Percentiles rank a stretch among this genome's conserved stretches.
Conservation (phyloP, 2,797 vertebrate species). For the Argya squamiceps region DNA sequence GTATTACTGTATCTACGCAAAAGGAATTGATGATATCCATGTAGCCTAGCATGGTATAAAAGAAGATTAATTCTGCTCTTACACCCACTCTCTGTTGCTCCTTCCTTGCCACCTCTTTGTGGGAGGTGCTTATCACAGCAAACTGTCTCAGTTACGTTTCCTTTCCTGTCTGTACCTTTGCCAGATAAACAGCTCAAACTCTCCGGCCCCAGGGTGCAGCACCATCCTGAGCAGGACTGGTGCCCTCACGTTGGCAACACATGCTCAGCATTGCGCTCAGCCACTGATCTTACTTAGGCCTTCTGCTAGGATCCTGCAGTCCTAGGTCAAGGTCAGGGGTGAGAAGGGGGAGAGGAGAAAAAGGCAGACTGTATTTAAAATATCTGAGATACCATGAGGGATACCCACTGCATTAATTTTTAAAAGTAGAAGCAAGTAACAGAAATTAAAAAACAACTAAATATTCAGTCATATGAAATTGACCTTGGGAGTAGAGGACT, state of each 20-base stretch:
- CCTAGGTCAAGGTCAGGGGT: neutral
- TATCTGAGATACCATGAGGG: neutral
- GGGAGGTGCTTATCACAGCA: neutral
- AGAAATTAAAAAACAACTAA: neutral
- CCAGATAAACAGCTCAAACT: neutral
- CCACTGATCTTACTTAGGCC: neutral
- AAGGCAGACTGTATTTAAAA: neutral
- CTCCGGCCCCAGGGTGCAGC: neutral
- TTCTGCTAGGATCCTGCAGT: neutral
- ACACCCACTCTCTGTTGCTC: neutral
- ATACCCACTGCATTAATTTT: neutral
- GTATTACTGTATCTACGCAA: neutral
- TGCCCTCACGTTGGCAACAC: fast-evolving
- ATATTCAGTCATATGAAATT: neutral
- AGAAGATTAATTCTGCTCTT: neutral
- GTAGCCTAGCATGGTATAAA: neutral
- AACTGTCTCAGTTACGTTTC: neutral
- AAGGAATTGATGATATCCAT: neutral
- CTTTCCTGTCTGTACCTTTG: neutral
- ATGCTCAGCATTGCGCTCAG: fast-evolving
- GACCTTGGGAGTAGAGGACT: neutral
- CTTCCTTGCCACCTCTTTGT: neutral
- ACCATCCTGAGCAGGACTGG: neutral
- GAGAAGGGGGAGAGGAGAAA: neutral
- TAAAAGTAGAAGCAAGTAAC: neutral